Percentiles rank a stretch among this genome's conserved stretches.
These are phyloP conservation scores for Dinocampus coccinellae DNA, from an alignment of 2,888 invertebrate genomes.

Conservation along the genomic window DNA sequence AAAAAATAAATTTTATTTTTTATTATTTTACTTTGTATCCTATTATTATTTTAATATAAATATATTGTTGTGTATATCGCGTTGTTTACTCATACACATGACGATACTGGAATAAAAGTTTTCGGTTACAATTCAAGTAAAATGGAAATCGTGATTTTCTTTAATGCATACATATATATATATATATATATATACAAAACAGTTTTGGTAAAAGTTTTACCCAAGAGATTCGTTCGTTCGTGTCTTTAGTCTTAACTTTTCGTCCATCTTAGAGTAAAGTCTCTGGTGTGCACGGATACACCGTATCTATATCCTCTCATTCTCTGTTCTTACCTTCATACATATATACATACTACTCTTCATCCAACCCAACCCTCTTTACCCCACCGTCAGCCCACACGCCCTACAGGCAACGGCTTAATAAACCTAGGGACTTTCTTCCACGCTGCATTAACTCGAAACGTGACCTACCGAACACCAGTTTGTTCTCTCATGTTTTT, in stretches of 20 bases:
- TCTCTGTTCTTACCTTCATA: background rate
- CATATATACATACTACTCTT: background rate
- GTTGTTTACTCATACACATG: background rate
- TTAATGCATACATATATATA: background rate
- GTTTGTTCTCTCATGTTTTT: conserved; percentile 38
- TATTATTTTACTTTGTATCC: background rate
- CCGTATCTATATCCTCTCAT: conserved; percentile 21
- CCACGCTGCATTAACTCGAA: conserved; percentile 63
- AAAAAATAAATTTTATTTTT: no score
- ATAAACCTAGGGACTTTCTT: conserved; percentile 62
- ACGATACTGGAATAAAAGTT: background rate
- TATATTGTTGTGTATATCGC: background rate
- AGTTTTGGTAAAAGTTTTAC: background rate
- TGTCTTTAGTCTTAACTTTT: conserved; percentile 28
- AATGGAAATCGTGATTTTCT: background rate
- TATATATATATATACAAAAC: background rate
- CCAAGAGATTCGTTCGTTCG: background rate
- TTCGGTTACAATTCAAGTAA: background rate
- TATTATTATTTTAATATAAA: background rate
- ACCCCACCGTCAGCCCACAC: conserved; percentile 25
- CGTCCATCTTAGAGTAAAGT: conserved; percentile 8
- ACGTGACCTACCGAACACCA: conserved; percentile 57
- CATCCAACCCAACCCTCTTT: background rate
- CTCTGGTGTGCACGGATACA: conserved; percentile 43
- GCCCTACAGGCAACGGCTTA: conserved; percentile 54